Conservation (phyloP, 1,140 invertebrate genomes). For the Diorhabda carinulata region DNA sequence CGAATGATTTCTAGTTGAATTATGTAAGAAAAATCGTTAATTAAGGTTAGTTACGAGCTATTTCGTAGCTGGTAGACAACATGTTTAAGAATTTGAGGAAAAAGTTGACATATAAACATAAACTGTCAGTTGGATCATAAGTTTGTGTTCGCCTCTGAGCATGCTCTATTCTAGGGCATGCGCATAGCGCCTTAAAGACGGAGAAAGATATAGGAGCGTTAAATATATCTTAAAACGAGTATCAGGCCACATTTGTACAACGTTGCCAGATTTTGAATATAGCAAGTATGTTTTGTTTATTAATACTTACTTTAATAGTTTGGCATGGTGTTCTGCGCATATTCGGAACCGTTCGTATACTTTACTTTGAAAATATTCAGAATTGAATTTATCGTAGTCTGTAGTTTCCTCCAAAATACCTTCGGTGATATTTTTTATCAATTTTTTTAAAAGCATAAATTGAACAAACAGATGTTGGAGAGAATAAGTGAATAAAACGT, state of each 20-base stretch:
- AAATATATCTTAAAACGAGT: background rate
- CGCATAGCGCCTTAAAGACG: too few species aligned
- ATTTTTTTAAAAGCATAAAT: conserved; percentile 15
- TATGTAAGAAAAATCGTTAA: too few species aligned
- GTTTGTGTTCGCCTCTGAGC: too few species aligned
- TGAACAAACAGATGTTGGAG: conserved; percentile 15
- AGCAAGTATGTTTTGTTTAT: background rate
- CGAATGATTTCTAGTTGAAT: too few species aligned
- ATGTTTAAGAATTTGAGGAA: too few species aligned
- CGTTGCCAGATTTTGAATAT: background rate
- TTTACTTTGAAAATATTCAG: conserved; percentile 10
- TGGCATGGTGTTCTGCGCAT: conserved; percentile 11
- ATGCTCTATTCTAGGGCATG: too few species aligned
- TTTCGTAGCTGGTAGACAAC: too few species aligned
- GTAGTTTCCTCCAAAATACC: background rate
- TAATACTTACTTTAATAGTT: conserved; percentile 12
- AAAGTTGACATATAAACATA: too few species aligned
- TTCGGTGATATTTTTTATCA: conserved; percentile 12
- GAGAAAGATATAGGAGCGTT: too few species aligned
- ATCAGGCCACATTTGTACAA: background rate
- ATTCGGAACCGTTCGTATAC: conserved; percentile 4
- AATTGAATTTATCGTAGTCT: conserved; percentile 13
- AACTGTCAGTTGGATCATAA: too few species aligned
- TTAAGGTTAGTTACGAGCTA: too few species aligned
- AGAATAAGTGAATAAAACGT: conserved; percentile 5